phyloP scores from a whole-genome alignment of 2,113 vertebrate species.

The Passer montanus region DNA sequence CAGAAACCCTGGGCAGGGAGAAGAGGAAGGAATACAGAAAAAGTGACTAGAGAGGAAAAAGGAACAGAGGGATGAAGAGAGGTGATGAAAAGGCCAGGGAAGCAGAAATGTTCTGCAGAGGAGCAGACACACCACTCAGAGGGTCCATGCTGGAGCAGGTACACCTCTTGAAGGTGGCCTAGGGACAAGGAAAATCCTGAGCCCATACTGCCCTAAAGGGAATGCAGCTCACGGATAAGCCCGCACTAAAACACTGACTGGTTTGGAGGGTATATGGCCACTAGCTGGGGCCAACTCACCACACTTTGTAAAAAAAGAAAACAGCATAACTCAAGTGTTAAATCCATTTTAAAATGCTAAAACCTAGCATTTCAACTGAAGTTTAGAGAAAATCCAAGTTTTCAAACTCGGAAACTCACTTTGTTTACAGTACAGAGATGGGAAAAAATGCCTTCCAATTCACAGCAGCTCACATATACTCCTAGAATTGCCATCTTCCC shows the following conservation, averaged over 20 bases:
- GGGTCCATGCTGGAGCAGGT: not conserved
- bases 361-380: not conserved
- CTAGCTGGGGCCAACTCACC: not conserved
- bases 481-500: not conserved
- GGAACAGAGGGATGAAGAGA: not conserved
- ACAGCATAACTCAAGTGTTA: not conserved
- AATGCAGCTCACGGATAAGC: not conserved
- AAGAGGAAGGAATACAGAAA: not conserved
- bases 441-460: not conserved
- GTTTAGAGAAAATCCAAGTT: not conserved
- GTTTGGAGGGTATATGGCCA: not conserved
- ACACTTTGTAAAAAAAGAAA: not conserved
- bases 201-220: not conserved
- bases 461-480: not conserved
- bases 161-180: not conserved
- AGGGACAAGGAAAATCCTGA: accelerated
- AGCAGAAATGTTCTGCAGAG: not conserved
- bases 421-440: not conserved
- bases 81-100: not conserved
- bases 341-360: not conserved
- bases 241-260: not conserved
- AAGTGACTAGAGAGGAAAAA: not conserved
- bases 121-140: not conserved
- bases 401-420: not conserved
- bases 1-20: not conserved